A percentile compares a stretch with the other conserved stretches of the same genome.
phyloP scores from a whole-genome alignment of 2,113 vertebrate genomes.

The Aythya baeri region DNA sequence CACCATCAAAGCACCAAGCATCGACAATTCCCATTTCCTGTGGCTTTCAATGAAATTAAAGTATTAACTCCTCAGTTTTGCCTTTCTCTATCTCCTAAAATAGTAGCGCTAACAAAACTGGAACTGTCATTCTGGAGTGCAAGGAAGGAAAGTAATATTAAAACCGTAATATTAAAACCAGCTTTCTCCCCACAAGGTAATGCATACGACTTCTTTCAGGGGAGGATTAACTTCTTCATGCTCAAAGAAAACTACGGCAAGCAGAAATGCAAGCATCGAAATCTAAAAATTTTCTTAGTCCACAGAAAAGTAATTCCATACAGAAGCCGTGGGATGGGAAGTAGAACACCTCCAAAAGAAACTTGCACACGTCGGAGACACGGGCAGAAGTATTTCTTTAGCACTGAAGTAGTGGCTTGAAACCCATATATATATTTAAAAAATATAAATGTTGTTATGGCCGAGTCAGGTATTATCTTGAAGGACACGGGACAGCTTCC shows the following conservation, averaged over 20 bases:
- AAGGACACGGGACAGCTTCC: neutral
- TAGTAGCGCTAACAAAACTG: neutral
- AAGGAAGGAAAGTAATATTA: neutral
- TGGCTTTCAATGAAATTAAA: neutral
- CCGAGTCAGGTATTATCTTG: neutral
- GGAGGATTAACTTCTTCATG: slow-evolving; percentile 18
- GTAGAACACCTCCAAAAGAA: neutral
- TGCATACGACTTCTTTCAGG: neutral
- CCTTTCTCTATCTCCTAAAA: neutral
- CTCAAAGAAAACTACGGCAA: slow-evolving; percentile 40
- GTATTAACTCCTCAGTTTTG: neutral
- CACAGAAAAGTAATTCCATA: slow-evolving; percentile 2
- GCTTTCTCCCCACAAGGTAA: slow-evolving; percentile 18
- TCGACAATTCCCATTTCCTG: neutral
- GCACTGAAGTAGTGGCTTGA: neutral
- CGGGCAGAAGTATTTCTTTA: neutral
- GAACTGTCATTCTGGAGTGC: neutral
- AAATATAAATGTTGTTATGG: neutral
- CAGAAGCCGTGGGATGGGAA: neutral
- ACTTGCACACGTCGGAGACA: neutral
- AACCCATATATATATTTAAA: neutral
- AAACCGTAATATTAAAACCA: neutral
- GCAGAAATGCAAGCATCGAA: slow-evolving; percentile 6
- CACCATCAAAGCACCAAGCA: neutral
- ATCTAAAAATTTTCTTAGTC: slow-evolving; percentile 25